A percentile compares a stretch with the other conserved stretches of the same genome.
phyloP scores from a whole-genome alignment of 2,888 invertebrate species.

The Vandiemenella viatica region DNA sequence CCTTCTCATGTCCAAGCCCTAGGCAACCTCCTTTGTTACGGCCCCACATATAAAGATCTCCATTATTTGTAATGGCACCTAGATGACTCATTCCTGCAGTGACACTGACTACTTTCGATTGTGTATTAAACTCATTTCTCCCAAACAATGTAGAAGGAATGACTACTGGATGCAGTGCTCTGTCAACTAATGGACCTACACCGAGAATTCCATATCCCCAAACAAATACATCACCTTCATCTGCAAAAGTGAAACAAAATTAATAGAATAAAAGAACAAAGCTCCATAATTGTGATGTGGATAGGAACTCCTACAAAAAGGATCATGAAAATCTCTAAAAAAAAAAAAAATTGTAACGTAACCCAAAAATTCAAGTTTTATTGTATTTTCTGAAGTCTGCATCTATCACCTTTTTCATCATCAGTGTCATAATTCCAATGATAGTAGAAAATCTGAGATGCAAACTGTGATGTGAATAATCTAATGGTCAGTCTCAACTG shows the following conservation, averaged over 20 bases:
- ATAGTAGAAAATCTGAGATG: no score
- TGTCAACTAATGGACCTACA: constrained; percentile 63
- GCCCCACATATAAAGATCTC: constrained; percentile 87
- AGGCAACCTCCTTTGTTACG: constrained; percentile 69
- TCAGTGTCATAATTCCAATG: no score
- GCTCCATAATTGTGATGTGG: no score
- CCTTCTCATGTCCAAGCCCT: constrained; percentile 62
- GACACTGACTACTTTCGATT: constrained; percentile 47
- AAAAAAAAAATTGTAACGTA: no score
- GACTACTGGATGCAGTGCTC: constrained; percentile 46
- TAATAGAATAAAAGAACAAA: no score
- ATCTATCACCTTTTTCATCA: no score
- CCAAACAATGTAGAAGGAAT: constrained; percentile 77
- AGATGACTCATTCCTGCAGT: constrained; percentile 59
- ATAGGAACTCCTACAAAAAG: no score
- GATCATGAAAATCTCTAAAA: no score
- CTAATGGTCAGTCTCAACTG: no score
- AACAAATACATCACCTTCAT: constrained; percentile 66
- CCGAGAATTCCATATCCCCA: constrained; percentile 94
- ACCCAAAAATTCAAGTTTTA: no score
- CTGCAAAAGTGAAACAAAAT: constrained; percentile 33
- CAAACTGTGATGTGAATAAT: no score
- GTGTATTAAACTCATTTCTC: constrained; percentile 61
- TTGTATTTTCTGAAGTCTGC: no score
- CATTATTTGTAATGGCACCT: constrained; percentile 65